A percentile compares a stretch with the other conserved stretches of the same genome.
Conservation (phyloP, 2,888 invertebrate genomes). For the Drosophila meridiana region DNA sequence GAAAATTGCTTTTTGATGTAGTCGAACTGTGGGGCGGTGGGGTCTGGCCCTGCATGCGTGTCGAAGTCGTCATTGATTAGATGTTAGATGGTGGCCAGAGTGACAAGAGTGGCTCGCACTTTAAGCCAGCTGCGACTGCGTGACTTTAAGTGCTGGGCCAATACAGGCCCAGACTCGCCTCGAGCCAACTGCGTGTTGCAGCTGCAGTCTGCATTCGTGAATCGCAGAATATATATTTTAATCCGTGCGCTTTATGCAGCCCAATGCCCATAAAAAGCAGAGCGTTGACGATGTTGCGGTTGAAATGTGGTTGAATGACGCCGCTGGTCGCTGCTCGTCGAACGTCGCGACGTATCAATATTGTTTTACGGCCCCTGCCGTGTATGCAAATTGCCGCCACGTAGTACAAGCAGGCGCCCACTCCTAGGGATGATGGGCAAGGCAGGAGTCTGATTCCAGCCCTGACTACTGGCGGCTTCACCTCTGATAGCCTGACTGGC, state of each 20-base stretch:
- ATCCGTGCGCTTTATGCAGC: slow-evolving; percentile 62
- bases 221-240: slow-evolving; percentile 59
- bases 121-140: slow-evolving; percentile 27
- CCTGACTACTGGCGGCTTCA: slow-evolving; percentile 39
- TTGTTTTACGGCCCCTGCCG: slow-evolving; percentile 61
- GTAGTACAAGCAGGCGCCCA: slow-evolving; percentile 31
- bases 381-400: slow-evolving; percentile 65
- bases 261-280: slow-evolving; percentile 44
- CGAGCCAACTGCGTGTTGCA: slow-evolving; percentile 38
- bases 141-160: slow-evolving; percentile 33
- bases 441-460: not conserved
- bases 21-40: slow-evolving; percentile 49
- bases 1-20: slow-evolving; percentile 80
- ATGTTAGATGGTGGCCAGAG: not conserved
- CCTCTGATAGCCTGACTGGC: slow-evolving; percentile 37
- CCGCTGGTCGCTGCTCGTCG: slow-evolving; percentile 14
- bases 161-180: slow-evolving; percentile 20
- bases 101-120: slow-evolving; percentile 19
- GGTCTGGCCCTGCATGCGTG: slow-evolving; percentile 28
- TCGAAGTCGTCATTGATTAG: slow-evolving; percentile 49
- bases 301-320: slow-evolving; percentile 33
- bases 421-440: slow-evolving; percentile 8
- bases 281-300: slow-evolving; percentile 44
- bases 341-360: slow-evolving; percentile 65
- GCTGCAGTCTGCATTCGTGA: slow-evolving; percentile 24